A percentile compares a stretch with the other conserved stretches of the same genome.
These are phyloP conservation scores for Sycophila texana DNA, from an alignment of 2,888 invertebrate genomes.

Conservation along the genomic window DNA sequence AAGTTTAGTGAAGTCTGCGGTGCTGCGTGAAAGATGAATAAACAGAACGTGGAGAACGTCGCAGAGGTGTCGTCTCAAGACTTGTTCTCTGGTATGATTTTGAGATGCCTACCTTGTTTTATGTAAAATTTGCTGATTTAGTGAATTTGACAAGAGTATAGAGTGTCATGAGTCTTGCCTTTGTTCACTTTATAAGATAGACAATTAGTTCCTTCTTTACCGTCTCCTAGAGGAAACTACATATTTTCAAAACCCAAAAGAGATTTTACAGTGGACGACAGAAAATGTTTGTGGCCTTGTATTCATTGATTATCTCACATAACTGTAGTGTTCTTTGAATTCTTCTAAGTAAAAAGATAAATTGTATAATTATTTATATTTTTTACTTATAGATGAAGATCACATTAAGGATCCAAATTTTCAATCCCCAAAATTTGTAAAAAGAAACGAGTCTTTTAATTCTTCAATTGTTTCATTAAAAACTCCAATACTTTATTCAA, in stretches of 20 bases:
- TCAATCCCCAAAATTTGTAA: slow-evolving; percentile 38
- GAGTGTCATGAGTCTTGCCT: background rate
- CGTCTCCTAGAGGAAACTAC: background rate
- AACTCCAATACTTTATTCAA: slow-evolving; percentile 55
- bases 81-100: slow-evolving; percentile 45
- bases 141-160: background rate
- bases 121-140: background rate
- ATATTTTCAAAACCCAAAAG: too few relatives aligned
- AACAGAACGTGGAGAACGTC: slow-evolving; percentile 36
- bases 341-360: background rate
- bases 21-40: background rate
- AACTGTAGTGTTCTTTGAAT: background rate
- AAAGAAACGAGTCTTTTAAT: slow-evolving; percentile 46
- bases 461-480: slow-evolving; percentile 48
- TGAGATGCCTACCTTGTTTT: too few relatives aligned
- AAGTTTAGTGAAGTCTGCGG: background rate
- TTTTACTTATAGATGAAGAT: slow-evolving; percentile 52
- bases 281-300: too few relatives aligned
- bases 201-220: background rate
- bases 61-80: slow-evolving; percentile 33
- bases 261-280: too few relatives aligned
- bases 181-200: background rate
- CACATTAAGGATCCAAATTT: slow-evolving; percentile 19
- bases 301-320: too few relatives aligned
- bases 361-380: background rate